Percentiles rank a stretch among this genome's conserved stretches.
Evolutionary conservation across 2,888 invertebrate species (phyloP).

Genomic region (Lasioglossum malachurum): DNA sequence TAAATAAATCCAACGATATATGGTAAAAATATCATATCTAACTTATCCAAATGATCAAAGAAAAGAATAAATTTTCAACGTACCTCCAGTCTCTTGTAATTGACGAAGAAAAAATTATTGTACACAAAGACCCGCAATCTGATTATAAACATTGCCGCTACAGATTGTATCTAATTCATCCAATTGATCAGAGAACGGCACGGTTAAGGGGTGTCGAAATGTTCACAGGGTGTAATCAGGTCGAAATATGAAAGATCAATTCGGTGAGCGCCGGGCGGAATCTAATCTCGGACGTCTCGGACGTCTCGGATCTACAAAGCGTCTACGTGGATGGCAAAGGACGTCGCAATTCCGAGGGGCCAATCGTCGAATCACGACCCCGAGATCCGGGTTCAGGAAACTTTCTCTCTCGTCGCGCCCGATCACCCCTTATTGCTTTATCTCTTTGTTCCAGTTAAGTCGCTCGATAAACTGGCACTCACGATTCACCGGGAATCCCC

Average conservation of each 20-base stretch:
- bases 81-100: background rate
- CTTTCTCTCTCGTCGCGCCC: constrained; percentile 58
- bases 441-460: constrained; percentile 64
- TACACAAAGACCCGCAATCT: background rate
- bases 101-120: background rate
- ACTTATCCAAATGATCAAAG: background rate
- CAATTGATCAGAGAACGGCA: background rate
- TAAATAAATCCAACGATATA: too few species aligned
- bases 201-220: background rate
- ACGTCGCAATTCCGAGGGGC: background rate
- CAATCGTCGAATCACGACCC: constrained; percentile 20
- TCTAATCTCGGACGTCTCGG: background rate
- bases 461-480: constrained; percentile 61
- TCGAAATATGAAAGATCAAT: background rate
- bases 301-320: background rate
- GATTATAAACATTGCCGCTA: background rate
- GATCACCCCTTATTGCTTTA: constrained; percentile 46
- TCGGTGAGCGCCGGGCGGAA: background rate
- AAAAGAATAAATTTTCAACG: background rate
- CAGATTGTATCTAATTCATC: background rate
- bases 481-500: constrained; percentile 39
- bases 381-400: constrained; percentile 39
- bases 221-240: background rate
- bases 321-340: background rate
- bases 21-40: too few species aligned